Base-by-base conservation (phyloP, 2,797 vertebrate genomes). In the Limnodromus scolopaceus region DNA sequence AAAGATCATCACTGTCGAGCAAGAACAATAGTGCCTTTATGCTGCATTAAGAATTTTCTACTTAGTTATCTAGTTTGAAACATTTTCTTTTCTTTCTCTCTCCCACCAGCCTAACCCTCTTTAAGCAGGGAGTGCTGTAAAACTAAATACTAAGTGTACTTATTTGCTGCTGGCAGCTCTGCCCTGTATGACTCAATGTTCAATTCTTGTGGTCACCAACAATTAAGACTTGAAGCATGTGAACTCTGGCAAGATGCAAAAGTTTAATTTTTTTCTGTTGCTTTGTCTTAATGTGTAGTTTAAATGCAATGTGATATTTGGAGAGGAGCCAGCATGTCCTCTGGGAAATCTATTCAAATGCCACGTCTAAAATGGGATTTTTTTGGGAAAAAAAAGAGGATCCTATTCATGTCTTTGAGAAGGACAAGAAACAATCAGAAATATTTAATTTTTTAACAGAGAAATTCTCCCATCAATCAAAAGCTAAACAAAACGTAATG, bases 1-100 rank as follows among this genome's bases (percentile, higher is more conserved):
- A 66, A 71, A 61, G 8, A 54, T 19, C 20, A 10, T 22, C 51
- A 46, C 8, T 58, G 30, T 68, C 0, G 0, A 65, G 54, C n/a
- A 95, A 61, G 5, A 45, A 20, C 0, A 0, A 43, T 16, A 43
- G 16, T 36, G 51, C 5, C 30, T 69, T 54, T 72, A 39, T 32
- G 8, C 16, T 72, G 14, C 3, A 3, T 32, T 41, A 79, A 84
- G 20, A 34, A 63, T 74, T 54, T 65, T 89, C 38, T 66, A 4
- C 45, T 53, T 43, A 38, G 13, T 6, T 61, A 20, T 34, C 9
- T 57, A 46, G 6, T 57, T 72, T 36, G 20, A 89, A 55, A 91
- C 2, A 0, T 34, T 30, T 17, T 25, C 18, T 10, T 9, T 27
- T 1, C 0, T 0, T 7, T 9, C 7, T 32, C 34, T 4, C 1